Evolutionary conservation across 2,888 invertebrate species (phyloP).

Genomic region (Noctua janthe): DNA sequence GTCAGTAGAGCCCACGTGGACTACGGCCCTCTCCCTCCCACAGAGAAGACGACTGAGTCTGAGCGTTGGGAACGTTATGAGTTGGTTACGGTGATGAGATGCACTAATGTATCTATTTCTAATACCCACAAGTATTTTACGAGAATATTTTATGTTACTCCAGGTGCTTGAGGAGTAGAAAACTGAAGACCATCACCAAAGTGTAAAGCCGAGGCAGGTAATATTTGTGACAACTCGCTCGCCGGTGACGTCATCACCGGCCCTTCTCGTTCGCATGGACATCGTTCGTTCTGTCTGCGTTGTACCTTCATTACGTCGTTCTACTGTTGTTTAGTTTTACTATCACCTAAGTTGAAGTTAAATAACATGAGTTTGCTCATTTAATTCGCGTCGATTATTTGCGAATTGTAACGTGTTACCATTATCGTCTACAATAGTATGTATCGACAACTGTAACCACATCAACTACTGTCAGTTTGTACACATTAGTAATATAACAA

Average conservation of each 20-base stretch:
- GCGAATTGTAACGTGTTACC: constrained; percentile 57
- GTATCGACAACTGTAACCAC: constrained; percentile 54
- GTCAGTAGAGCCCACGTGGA: background rate
- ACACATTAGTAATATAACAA: constrained; percentile 65
- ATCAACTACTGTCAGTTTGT: constrained; percentile 60
- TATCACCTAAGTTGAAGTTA: constrained; percentile 67
- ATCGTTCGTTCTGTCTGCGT: constrained; percentile 63
- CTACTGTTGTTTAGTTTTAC: constrained; percentile 68
- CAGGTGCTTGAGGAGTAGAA: constrained; percentile 85
- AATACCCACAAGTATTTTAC: background rate
- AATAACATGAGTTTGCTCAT: constrained; percentile 66
- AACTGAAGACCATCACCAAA: constrained; percentile 85
- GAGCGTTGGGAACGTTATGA: background rate
- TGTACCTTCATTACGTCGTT: constrained; percentile 56
- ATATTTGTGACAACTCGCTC: constrained; percentile 62
- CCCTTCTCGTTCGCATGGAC: constrained; percentile 55
- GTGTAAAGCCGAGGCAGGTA: constrained; percentile 76
- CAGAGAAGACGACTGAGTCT: background rate
- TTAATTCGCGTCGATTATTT: constrained; percentile 65
- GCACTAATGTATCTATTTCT: background rate
- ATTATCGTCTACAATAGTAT: constrained; percentile 33
- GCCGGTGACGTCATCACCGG: constrained; percentile 61
- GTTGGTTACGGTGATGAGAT: background rate
- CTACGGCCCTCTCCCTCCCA: background rate
- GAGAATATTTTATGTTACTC: constrained; percentile 32